Percentiles rank a stretch among this genome's conserved stretches.
Conservation (phyloP, 2,797 vertebrate genomes). For the Chelon labrosus region DNA sequence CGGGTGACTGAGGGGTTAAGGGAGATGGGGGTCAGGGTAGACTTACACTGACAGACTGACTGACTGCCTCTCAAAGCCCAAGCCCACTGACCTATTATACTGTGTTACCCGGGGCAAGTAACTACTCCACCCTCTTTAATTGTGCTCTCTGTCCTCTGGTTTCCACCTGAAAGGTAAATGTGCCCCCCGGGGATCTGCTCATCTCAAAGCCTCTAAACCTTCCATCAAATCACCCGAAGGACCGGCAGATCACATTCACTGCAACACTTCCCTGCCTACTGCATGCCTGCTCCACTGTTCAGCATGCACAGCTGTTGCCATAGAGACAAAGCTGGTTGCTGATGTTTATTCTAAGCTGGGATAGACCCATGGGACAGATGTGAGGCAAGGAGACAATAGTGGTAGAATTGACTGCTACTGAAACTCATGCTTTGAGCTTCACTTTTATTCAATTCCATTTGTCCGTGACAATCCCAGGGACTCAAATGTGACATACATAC, state of each 20-base stretch:
- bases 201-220: neutral
- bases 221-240: slow-evolving; percentile 23
- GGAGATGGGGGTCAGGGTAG: slow-evolving; percentile 53
- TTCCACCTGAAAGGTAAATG: neutral
- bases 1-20: slow-evolving; percentile 57
- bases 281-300: slow-evolving; percentile 39
- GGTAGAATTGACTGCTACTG: slow-evolving; percentile 20
- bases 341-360: slow-evolving; percentile 83
- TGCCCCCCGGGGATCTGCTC: neutral
- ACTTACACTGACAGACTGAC: slow-evolving; percentile 66
- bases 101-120: slow-evolving; percentile 29
- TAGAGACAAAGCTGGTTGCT: slow-evolving; percentile 79
- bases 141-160: neutral
- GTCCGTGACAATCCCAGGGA: slow-evolving; percentile 1
- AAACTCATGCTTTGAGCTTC: neutral
- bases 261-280: slow-evolving; percentile 16
- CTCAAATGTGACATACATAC: slow-evolving; percentile 16
- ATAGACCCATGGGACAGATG: slow-evolving; percentile 74
- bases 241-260: slow-evolving; percentile 26
- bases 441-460: neutral
- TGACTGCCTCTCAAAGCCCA: slow-evolving; percentile 49
- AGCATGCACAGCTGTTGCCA: slow-evolving; percentile 78
- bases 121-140: neutral
- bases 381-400: slow-evolving; percentile 49
- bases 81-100: slow-evolving; percentile 45